phyloP scores from a whole-genome alignment of 2,113 vertebrate species.

The Xyrauchen texanus region DNA sequence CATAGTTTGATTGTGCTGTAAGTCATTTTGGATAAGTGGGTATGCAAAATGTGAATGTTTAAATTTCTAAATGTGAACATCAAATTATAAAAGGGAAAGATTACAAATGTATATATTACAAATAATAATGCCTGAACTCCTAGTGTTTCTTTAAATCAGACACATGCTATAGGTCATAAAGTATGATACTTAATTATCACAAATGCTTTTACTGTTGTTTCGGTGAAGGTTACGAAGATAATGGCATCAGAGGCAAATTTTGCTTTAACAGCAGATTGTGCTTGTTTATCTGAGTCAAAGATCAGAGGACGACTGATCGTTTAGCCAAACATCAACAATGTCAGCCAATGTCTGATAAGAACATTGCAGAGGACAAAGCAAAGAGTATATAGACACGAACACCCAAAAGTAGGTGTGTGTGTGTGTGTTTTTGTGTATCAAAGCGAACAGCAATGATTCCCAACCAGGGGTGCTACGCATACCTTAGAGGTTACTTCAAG shows the following conservation, averaged over 20 bases:
- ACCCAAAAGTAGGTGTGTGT: neutral
- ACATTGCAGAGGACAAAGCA: constrained; percentile 13
- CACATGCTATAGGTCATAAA: too few species aligned
- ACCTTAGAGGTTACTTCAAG: too few species aligned
- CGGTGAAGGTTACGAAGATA: constrained; percentile 19
- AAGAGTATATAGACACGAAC: neutral
- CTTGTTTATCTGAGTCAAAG: constrained; percentile 27
- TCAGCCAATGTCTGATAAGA: constrained; percentile 24
- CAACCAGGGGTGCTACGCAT: too few species aligned
- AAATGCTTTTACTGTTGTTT: constrained; percentile 7
- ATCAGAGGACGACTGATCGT: constrained; percentile 18
- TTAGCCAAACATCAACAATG: constrained; percentile 26
- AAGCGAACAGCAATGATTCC: neutral
- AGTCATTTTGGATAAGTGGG: too few species aligned
- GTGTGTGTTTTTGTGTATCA: constrained; percentile 7
- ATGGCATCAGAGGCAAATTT: constrained; percentile 8
- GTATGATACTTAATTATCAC: neutral
- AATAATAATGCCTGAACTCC: too few species aligned
- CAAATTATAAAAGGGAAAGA: too few species aligned
- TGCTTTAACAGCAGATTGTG: constrained; percentile 23
- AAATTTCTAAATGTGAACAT: too few species aligned
- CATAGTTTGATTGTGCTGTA: too few species aligned
- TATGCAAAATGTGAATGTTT: too few species aligned
- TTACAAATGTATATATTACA: too few species aligned
- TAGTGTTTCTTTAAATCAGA: too few species aligned